A percentile compares a stretch with the other conserved stretches of the same genome.
Evolutionary conservation across 2,113 vertebrate species (phyloP).

Genomic region (Lanius collurio): DNA sequence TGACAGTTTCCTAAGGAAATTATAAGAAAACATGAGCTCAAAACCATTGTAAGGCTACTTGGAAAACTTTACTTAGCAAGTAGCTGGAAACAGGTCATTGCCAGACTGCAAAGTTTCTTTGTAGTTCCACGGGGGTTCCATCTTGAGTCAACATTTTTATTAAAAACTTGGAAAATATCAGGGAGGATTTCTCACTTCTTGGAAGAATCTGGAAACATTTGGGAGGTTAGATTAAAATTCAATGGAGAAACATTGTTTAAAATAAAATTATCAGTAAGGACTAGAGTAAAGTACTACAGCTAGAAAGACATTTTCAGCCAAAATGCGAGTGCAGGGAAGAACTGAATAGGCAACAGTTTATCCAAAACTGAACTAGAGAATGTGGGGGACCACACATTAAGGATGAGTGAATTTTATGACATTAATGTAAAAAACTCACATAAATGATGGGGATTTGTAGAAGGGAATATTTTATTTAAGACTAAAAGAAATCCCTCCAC

Average conservation of each 20-base stretch:
- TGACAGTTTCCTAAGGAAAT: neutral
- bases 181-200: conserved; percentile 16
- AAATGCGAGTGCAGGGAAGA: neutral
- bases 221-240: neutral
- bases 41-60: neutral
- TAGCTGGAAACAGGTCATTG: neutral
- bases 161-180: neutral
- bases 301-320: neutral
- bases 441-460: neutral
- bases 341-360: neutral
- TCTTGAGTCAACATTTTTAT: neutral
- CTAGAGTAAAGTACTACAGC: neutral
- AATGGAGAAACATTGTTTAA: neutral
- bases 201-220: neutral
- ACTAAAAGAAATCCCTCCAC: neutral
- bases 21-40: neutral
- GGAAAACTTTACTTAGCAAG: neutral
- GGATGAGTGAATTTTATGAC: neutral
- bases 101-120: neutral
- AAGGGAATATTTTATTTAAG: neutral
- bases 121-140: neutral
- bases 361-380: neutral
- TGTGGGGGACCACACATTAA: neutral
- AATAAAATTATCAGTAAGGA: neutral
- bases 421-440: neutral